These are phyloP conservation scores for Heliconius himera DNA, from an alignment of 1,140 invertebrate species.

Conservation along the genomic window DNA sequence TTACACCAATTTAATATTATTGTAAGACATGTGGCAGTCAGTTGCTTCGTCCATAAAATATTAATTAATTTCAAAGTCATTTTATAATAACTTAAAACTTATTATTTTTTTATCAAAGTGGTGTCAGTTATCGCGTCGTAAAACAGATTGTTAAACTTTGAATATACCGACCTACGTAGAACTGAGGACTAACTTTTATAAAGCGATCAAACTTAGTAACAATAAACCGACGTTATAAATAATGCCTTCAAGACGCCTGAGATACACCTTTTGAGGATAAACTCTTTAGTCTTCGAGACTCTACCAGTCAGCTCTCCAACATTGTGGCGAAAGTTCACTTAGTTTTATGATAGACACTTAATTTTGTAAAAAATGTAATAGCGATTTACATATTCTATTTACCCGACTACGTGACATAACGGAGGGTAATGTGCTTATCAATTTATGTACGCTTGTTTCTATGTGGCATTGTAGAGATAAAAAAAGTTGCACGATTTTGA, in stretches of 20 bases:
- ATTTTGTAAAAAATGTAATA: neutral
- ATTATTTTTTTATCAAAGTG: neutral
- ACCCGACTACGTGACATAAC: too few species aligned
- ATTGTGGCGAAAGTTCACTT: neutral
- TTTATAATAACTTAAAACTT: neutral
- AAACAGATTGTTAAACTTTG: neutral
- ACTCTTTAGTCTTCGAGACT: neutral
- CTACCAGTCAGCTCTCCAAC: neutral
- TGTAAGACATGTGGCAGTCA: too few species aligned
- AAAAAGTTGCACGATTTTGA: too few species aligned
- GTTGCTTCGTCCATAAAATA: too few species aligned
- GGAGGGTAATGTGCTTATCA: too few species aligned
- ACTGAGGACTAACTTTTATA: slow-evolving; percentile 1
- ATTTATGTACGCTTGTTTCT: too few species aligned
- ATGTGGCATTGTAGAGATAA: too few species aligned
- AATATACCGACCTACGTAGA: neutral
- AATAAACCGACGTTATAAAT: slow-evolving; percentile 5
- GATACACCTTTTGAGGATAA: neutral
- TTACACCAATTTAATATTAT: too few species aligned
- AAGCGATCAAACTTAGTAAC: slow-evolving; percentile 2
- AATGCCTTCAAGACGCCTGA: neutral
- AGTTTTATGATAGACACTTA: neutral
- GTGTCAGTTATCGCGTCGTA: neutral
- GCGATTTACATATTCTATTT: too few species aligned
- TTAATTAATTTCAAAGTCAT: neutral